Percentiles rank a stretch among this genome's conserved stretches.
Evolutionary conservation across 2,888 invertebrate genomes (phyloP).

Genomic region (Epirrita christyi): DNA sequence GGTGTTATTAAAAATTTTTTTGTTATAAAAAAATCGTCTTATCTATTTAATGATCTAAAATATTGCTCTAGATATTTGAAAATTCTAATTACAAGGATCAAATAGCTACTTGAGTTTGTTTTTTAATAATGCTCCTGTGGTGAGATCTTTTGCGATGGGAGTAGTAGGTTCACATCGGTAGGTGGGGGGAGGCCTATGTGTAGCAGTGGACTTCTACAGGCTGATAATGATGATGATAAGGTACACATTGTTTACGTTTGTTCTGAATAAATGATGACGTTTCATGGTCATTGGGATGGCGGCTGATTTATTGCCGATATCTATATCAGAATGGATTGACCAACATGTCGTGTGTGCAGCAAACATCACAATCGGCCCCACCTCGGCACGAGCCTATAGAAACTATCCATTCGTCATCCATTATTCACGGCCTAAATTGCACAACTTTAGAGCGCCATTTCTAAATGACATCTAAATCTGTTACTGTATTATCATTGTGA

Average conservation of each 20-base stretch:
- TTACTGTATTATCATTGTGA: constrained; percentile 85
- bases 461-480: constrained; percentile 85
- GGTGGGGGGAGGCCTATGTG: too few relatives aligned
- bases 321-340: constrained; percentile 39
- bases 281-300: constrained; percentile 40
- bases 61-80: background rate
- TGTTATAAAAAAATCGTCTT: constrained; percentile 17
- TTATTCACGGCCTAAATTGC: constrained; percentile 85
- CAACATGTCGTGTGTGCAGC: constrained; percentile 55
- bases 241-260: constrained; percentile 27
- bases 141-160: background rate
- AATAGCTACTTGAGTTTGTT: background rate
- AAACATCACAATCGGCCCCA: constrained; percentile 67
- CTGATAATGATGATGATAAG: too few relatives aligned
- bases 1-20: constrained; percentile 44
- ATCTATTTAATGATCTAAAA: constrained; percentile 15
- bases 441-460: constrained; percentile 84
- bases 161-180: too few relatives aligned
- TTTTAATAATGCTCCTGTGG: background rate
- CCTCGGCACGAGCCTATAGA: constrained; percentile 76
- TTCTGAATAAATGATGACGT: constrained; percentile 28
- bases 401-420: constrained; percentile 81
- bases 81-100: background rate
- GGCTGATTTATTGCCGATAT: constrained; percentile 38
- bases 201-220: too few relatives aligned